Base-by-base conservation (phyloP, 2,888 invertebrate species). In the Lithophane socia region DNA sequence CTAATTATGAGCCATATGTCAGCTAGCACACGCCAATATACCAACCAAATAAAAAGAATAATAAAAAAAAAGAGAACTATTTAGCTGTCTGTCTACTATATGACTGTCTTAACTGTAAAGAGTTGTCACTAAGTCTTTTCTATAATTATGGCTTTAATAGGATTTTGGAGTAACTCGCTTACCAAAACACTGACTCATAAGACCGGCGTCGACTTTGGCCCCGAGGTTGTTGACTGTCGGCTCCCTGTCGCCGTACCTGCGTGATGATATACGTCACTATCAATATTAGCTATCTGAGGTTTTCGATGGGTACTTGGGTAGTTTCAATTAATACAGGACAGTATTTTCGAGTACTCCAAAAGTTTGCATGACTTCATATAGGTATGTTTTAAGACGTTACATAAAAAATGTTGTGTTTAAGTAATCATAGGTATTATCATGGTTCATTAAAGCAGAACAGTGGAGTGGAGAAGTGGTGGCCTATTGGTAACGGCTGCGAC, bases 111-210 rank as follows among this genome's bases (percentile, higher is more conserved):
- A n/a, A n/a, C n/a, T n/a, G n/a, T n/a, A 16, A 8, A 10, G 4
- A 10, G 4, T 37, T 37, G 37, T 37, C 37, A 29, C 9, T 29
- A 18, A 9, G 10, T 61, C 5, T 12, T 9, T 61, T 37, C 29
- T 10, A 29, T 29, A 29, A 29, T 5, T 61, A 5, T 12, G 2
- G 37, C 21, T 63, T 1, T 21, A 21, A 18, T 1, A 63, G 7
- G 21, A 63, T 63, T 42, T 63, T 37, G 42, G 21, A 42, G 37
- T 63, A 37, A 42, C 89, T 91, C 88, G 44, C 44, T 44, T 44
- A 96, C 96, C 96, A 71, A 96, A 96, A 83, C 96, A 96, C 80
- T 96, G 96, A 75, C 96, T 96, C 96, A 96, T 96, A 2, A 96
- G 92, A 2, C 96, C 96, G 2, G 96, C 96, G 77, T 96, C 96